These are phyloP conservation scores for Drosophila nikananu DNA, from an alignment of 1,140 invertebrate genomes.

Conservation along the genomic window DNA sequence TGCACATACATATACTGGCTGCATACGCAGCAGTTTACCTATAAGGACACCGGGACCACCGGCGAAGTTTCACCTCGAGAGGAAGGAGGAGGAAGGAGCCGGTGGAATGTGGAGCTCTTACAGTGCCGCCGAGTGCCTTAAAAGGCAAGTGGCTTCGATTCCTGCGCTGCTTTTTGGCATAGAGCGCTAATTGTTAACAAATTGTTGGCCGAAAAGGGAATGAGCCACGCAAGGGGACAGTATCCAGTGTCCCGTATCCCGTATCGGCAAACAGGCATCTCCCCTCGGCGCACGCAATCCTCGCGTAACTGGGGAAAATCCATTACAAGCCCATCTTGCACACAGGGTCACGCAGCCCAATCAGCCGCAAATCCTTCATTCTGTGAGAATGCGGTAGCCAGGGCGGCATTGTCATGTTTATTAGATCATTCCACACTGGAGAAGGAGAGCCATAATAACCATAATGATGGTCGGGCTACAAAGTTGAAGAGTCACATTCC, in stretches of 20 bases:
- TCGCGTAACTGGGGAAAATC: conserved; percentile 69
- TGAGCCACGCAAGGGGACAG: conserved; percentile 48
- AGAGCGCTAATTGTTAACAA: conserved; percentile 81
- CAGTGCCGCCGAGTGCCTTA: conserved; percentile 53
- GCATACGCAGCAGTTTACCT: background rate
- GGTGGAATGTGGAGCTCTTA: conserved; percentile 62
- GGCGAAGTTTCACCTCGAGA: conserved; percentile 21
- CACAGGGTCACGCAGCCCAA: conserved; percentile 43
- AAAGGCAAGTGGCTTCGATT: conserved; percentile 62
- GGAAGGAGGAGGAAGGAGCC: background rate
- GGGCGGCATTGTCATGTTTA: conserved; percentile 29
- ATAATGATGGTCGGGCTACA: conserved; percentile 19
- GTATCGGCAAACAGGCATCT: conserved; percentile 7
- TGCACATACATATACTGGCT: conserved; percentile 1
- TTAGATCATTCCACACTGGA: conserved; percentile 15
- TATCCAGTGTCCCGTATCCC: conserved; percentile 2
- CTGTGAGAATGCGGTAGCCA: conserved; percentile 29
- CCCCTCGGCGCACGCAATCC: conserved; percentile 61
- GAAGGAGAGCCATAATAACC: background rate
- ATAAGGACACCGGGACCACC: conserved; percentile 56
- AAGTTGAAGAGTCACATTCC: conserved; percentile 4
- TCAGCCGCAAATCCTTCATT: background rate
- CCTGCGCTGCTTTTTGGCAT: conserved; percentile 48
- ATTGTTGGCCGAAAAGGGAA: conserved; percentile 63
- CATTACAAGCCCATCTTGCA: conserved; percentile 50